Evolutionary conservation across 2,113 vertebrate species (phyloP).

Genomic region (Gallinago undulata): DNA sequence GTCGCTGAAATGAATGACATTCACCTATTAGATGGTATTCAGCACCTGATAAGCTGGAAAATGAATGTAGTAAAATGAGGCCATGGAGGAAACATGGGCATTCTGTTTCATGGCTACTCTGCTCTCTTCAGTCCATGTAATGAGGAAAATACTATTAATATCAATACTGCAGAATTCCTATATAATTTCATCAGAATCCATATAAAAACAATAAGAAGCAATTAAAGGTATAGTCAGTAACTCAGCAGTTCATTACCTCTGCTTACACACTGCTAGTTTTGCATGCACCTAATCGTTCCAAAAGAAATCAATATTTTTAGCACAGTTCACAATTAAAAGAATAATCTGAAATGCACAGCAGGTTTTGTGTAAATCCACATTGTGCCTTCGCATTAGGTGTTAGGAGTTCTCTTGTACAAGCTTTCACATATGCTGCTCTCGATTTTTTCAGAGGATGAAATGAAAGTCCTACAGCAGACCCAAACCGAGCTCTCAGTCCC

Average conservation of each 20-base stretch:
- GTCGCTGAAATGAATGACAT: neutral
- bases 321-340: neutral
- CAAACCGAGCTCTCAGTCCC: neutral
- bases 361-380: neutral
- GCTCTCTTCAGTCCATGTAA: neutral
- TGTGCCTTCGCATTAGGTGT: neutral
- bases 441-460: neutral
- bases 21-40: neutral
- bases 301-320: neutral
- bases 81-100: neutral
- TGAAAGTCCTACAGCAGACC: neutral
- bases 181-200: neutral
- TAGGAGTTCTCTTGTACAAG: neutral
- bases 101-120: neutral
- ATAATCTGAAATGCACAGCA: neutral
- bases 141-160: neutral
- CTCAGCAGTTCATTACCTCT: neutral
- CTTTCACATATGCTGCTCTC: neutral
- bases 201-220: neutral
- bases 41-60: neutral
- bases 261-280: neutral
- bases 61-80: neutral
- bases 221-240: neutral
- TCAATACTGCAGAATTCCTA: neutral
- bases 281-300: neutral